Base-by-base conservation (phyloP, 2,888 invertebrate genomes). In the Cecidostiba fungosa region DNA sequence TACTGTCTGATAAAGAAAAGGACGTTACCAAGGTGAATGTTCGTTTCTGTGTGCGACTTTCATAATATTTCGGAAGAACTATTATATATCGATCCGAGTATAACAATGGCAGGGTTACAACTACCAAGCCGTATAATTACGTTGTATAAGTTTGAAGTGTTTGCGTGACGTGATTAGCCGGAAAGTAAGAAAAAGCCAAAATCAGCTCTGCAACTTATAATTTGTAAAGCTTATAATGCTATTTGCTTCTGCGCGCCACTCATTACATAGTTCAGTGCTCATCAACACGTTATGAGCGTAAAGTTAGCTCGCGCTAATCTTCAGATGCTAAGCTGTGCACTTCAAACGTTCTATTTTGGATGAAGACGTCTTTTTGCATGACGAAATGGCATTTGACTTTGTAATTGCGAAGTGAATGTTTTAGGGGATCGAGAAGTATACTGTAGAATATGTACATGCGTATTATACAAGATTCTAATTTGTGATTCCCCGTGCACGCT, bases 291-390 rank as follows among this genome's bases (percentile, higher is more conserved):
- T 3, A 66, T 66, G 23, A 66, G 66, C 66, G 12, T 14, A 66
- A 66, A 66, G 66, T 29, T 66, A 66, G 66, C 66, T 62, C 14
- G 12, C 66, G 26, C 29, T 66, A 66, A 66, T 66, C 66, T 66
- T 66, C 26, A 3, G 29, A 66, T 29, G 14, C 23, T 66, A 66
- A 66, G 66, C 66, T 29, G 26, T 66, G 29, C 12, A 14, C 66
- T 66, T 66, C 62, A 10, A 39, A 39, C 39, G n/a, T 62, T 12
- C 66, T 66, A 66, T 26, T 26, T 26, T 66, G 66, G 14, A 66
- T 66, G 29, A 66, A 66, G 29, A 66, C 14, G 29, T 66, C 66
- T 29, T 66, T 66, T 66, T 66, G n/a, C n/a, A n/a, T n/a, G 26
- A 29, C 29, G 16, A 16, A 29, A 29, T 66, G 66, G 6, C 62